Base-by-base conservation (phyloP, 1,140 invertebrate genomes). In the Latrodectus geometricus region DNA sequence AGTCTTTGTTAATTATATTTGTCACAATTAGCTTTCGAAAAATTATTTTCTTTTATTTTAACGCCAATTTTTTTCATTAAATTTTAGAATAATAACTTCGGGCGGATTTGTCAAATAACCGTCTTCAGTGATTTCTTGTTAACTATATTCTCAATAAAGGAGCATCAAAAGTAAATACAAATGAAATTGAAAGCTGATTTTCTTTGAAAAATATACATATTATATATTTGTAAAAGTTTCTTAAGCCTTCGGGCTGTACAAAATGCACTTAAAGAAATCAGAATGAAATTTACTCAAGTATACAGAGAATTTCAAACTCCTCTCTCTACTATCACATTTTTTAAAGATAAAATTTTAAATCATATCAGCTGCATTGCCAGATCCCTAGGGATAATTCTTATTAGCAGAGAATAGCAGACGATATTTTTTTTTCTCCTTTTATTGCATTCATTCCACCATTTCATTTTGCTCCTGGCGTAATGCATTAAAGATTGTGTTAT, bases 401-500 rank as follows among this genome's bases (percentile, higher is more conserved):
- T 85, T 85, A 85, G 75, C 74, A 77, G 35, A 49, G 21, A 76
- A 14, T 48, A 77, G 52, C 20, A 85, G 83, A 85, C 83, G 11
- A 76, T 76, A 66, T 69, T 85, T 77, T 69, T 85, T 77, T 74
- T 84, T 52, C 54, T 12, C 49, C 23, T 23, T 50, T 85, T 77
- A 85, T 85, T 69, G 70, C 74, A 85, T 85, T 85, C 74, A 77
- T 85, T 85, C 17, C 74, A 21, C 73, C 83, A 85, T 85, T 85
- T 85, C 77, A 49, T 77, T 85, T 21, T 72, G 48, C 74, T 76
- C 23, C 14, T 65, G 83, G 83, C 65, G 17, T 56, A 85, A 85
- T 77, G 83, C 83, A 85, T 85, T 76, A 77, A 85, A 85, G 83
- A 85, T 85, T 85, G 74, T 77, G 66, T 85, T 85, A 85, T 85